Evolutionary conservation across 2,888 invertebrate genomes (phyloP).

Genomic region (Brachyptera risi): DNA sequence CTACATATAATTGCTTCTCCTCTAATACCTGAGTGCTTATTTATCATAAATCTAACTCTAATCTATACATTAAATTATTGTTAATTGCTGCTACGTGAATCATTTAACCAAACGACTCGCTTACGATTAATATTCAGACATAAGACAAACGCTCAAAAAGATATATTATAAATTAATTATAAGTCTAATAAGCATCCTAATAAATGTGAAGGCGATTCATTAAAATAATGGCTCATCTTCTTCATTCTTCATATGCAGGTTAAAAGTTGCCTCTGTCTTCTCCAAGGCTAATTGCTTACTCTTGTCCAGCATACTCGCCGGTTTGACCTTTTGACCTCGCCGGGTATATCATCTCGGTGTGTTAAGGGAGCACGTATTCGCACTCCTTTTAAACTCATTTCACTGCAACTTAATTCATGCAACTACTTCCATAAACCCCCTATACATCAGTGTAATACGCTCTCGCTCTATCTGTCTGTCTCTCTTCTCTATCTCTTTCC

Average conservation of each 20-base stretch:
- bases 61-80: slow-evolving; percentile 2
- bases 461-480: too few relatives aligned
- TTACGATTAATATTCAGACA: slow-evolving; percentile 11
- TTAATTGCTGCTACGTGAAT: not conserved
- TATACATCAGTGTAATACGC: too few relatives aligned
- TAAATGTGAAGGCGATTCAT: slow-evolving; percentile 13
- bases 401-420: slow-evolving; percentile 2
- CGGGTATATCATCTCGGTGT: too few relatives aligned
- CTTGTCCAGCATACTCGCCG: slow-evolving; percentile 8
- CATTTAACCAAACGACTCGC: slow-evolving; percentile 2
- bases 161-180: slow-evolving; percentile 7
- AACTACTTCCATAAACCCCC: too few relatives aligned
- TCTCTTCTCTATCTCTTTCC: too few relatives aligned
- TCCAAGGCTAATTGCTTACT: slow-evolving; percentile 17
- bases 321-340: slow-evolving; percentile 4
- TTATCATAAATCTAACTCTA: not conserved
- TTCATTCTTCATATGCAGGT: not conserved
- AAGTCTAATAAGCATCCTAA: slow-evolving; percentile 15
- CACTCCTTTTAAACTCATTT: not conserved
- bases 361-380: not conserved
- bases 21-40: too few relatives aligned
- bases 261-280: not conserved
- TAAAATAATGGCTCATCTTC: slow-evolving; percentile 6
- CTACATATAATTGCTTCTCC: too few relatives aligned
- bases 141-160: not conserved